Evolutionary conservation across 1,140 invertebrate species (phyloP), one percentile per base, ranked within the genome.

Genomic region (Drosophila ogumai): DNA sequence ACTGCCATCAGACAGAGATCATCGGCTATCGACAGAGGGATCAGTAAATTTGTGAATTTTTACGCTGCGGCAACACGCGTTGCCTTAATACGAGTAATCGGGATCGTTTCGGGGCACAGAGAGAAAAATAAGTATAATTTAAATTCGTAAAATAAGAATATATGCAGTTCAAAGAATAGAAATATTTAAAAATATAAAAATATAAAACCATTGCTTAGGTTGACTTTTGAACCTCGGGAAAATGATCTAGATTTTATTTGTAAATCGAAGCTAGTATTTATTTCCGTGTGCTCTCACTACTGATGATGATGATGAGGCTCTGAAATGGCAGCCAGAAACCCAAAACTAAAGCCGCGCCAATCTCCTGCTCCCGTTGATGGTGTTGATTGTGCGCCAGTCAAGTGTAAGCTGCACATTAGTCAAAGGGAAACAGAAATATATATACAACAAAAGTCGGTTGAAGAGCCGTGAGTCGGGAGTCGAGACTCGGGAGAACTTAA

Each of bases 391-490:
- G 85, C 81, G 85, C 81, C 85, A 90, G 85, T 88, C 85, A 88
- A 88, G 85, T 88, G 85, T 88, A 88, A 90, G 85, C 81, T 88
- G 85, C 77, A 88, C 85, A 88, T 88, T 88, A 88, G 85, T 88
- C 85, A 88, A 88, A 84, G 74, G 59, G 12, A 44, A 72, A 43
- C 43, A 63, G 58, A 65, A 59, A 49, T 46, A 56, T 38, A 25
- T 25, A 55, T 49, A 56, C 28, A 43, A 71, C 44, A 54, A 54
- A 49, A 47, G 46, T 60, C 13, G 58, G 36, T 13, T 36, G 41
- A 13, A 15, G 32, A 22, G 32, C 50, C 47, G 46, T n/a, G n/a
- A n/a, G n/a, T n/a, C n/a, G n/a, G n/a, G n/a, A n/a, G 17, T 22
- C 55, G 34, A 41, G 59, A 49, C 58, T 67, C 47, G 60, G 43